A percentile compares a stretch with the other conserved stretches of the same genome.
Conservation (phyloP, 2,113 vertebrate species). For the Trichomycterus rosablanca region DNA sequence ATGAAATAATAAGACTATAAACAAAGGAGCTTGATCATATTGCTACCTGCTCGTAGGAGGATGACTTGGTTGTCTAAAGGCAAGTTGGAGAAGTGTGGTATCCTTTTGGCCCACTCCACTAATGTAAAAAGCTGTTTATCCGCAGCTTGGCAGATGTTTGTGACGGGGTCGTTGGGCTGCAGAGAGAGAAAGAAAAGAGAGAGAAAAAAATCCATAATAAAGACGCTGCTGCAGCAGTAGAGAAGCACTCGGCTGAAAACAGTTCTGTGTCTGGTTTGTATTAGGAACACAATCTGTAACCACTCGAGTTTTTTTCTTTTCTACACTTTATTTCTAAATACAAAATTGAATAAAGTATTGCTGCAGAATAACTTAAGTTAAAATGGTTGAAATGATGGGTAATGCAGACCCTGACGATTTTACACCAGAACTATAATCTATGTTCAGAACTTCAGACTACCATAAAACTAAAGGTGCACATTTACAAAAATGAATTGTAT, state of each 20-base stretch:
- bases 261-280: neutral
- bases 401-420: too few species aligned
- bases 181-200: constrained; percentile 6
- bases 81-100: constrained; percentile 87
- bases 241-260: neutral
- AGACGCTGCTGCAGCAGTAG: neutral
- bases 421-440: too few species aligned
- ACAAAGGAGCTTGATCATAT: constrained; percentile 33
- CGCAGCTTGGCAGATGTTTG: constrained; percentile 90
- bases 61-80: constrained; percentile 89
- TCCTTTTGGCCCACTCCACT: constrained; percentile 89
- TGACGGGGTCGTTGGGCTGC: constrained; percentile 87
- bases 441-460: too few species aligned
- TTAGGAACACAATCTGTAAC: neutral
- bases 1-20: too few species aligned
- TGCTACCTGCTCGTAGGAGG: constrained; percentile 77
- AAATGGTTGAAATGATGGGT: neutral
- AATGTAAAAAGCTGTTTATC: constrained; percentile 91
- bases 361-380: neutral
- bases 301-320: neutral
- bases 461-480: neutral
- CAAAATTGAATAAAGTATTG: neutral
- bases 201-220: constrained; percentile 53
- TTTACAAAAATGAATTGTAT: too few species aligned
- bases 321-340: neutral